Percentiles rank a stretch among this genome's conserved stretches.
phyloP scores from a whole-genome alignment of 2,113 vertebrate species.

The Parus major region DNA sequence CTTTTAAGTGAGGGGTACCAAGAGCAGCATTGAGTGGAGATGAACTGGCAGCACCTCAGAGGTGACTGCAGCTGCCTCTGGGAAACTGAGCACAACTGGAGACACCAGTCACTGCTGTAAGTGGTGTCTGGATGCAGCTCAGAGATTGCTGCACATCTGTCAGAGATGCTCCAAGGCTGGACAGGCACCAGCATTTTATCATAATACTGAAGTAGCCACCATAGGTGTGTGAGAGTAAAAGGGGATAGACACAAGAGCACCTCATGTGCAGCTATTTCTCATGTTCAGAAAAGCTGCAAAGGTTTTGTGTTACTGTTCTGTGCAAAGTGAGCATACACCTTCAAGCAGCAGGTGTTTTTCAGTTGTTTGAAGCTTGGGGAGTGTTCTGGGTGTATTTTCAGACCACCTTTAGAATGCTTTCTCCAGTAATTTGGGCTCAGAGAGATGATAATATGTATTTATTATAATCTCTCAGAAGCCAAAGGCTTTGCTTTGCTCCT shows the following conservation, averaged over 20 bases:
- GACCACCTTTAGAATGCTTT: background rate
- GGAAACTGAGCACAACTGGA: background rate
- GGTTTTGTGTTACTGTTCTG: background rate
- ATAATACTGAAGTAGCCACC: rapidly evolving
- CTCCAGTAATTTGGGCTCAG: background rate
- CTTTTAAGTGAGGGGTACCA: background rate
- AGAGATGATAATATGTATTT: background rate
- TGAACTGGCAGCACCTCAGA: background rate
- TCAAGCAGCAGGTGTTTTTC: background rate
- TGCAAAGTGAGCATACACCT: background rate
- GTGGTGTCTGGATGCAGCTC: background rate
- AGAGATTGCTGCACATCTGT: background rate
- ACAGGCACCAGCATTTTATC: background rate
- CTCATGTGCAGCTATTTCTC: background rate
- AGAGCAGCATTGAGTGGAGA: background rate
- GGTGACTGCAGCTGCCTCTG: background rate
- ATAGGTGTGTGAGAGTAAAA: background rate
- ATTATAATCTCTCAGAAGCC: background rate
- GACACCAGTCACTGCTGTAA: background rate
- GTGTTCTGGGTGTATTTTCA: background rate
- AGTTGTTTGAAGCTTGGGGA: background rate
- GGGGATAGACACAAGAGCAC: background rate
- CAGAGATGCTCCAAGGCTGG: background rate
- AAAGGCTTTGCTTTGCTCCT: background rate
- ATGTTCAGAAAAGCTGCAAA: background rate